A percentile compares a stretch with the other conserved stretches of the same genome.
Evolutionary conservation across 1,140 invertebrate genomes (phyloP).

Genomic region (Macrosteles quadrilineatus): DNA sequence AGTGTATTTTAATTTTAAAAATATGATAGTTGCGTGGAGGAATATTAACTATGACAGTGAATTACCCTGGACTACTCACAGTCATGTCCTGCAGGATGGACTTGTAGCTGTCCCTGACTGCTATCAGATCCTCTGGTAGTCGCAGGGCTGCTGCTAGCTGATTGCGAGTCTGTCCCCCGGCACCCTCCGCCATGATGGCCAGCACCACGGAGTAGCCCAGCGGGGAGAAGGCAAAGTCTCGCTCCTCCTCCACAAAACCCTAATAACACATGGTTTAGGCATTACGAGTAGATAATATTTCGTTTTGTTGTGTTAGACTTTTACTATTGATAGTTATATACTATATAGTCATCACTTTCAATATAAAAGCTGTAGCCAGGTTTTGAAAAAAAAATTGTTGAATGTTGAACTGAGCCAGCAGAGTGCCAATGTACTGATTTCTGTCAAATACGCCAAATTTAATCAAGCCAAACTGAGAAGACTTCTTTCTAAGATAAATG

Average conservation of each 20-base stretch:
- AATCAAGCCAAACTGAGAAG: too few relatives aligned
- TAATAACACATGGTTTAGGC: slow-evolving; percentile 47
- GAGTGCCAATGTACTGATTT: too few relatives aligned
- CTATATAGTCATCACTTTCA: not conserved
- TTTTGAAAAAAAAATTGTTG: too few relatives aligned
- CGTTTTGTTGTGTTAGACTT: not conserved
- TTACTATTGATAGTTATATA: not conserved
- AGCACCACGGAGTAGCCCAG: slow-evolving; percentile 61
- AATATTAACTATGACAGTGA: too few relatives aligned
- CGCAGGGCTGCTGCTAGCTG: slow-evolving; percentile 58
- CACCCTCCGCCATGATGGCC: slow-evolving; percentile 61
- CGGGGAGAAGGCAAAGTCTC: slow-evolving; percentile 63
- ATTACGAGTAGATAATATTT: not conserved
- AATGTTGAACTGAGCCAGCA: too few relatives aligned
- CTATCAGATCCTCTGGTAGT: slow-evolving; percentile 54
- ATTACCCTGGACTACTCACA: slow-evolving; percentile 29
- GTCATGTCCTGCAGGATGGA: slow-evolving; percentile 38
- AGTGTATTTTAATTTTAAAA: not conserved
- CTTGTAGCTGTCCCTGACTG: slow-evolving; percentile 48
- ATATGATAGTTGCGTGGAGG: too few relatives aligned
- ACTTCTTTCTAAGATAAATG: too few relatives aligned
- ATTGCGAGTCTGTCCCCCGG: slow-evolving; percentile 57
- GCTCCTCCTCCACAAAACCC: slow-evolving; percentile 57
- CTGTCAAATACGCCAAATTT: too few relatives aligned
- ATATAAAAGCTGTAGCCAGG: too few relatives aligned